These are phyloP conservation scores for Corella eumyota DNA, from an alignment of 23 tunicate species.

Conservation along the genomic window DNA sequence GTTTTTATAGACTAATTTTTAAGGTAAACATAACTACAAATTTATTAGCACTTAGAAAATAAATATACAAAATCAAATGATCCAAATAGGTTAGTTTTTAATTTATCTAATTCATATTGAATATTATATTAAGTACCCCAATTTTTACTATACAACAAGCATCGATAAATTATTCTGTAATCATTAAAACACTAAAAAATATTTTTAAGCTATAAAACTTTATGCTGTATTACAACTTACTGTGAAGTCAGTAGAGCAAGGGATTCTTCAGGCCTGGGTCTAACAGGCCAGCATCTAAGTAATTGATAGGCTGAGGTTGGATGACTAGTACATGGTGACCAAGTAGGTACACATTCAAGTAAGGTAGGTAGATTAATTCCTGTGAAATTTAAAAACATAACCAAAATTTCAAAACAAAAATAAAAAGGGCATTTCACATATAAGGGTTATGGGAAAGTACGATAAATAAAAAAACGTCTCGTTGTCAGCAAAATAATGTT, in stretches of 20 bases:
- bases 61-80: background rate
- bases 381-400: too few species aligned
- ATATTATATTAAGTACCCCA: too few species aligned
- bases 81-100: background rate
- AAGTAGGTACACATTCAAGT: constrained; percentile 50
- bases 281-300: constrained; percentile 28
- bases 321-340: constrained; percentile 51
- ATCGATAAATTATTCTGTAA: too few species aligned
- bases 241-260: constrained; percentile 41
- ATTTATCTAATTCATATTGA: background rate
- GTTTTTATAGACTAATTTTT: too few species aligned
- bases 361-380: constrained; percentile 37
- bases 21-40: background rate
- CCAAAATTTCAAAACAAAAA: too few species aligned
- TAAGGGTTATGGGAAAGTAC: too few species aligned
- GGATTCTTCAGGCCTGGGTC: constrained; percentile 59
- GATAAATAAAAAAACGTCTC: too few species aligned
- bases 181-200: too few species aligned
- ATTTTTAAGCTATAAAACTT: too few species aligned
- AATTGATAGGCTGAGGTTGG: constrained; percentile 32
- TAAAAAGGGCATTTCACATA: too few species aligned
- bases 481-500: too few species aligned
- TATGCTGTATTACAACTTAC: constrained; percentile 13
- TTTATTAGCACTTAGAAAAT: background rate
- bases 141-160: too few species aligned